These are phyloP conservation scores for Phrynocephalus versicolor DNA, from an alignment of 2,113 vertebrate genomes.

Conservation along the genomic window DNA sequence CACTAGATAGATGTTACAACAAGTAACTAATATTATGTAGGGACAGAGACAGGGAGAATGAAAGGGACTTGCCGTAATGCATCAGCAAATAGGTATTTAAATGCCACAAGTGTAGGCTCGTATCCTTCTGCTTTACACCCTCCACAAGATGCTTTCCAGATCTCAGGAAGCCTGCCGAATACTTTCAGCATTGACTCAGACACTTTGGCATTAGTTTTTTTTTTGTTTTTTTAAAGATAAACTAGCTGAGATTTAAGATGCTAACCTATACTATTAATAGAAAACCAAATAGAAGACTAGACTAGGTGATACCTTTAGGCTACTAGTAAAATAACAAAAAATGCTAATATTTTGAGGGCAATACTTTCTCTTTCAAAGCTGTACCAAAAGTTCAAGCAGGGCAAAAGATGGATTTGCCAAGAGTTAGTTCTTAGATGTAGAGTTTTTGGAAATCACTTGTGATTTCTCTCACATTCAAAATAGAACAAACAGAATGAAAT, in stretches of 20 bases:
- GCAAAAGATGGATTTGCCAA: no score
- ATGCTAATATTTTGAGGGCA: no score
- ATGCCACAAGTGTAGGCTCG: background rate
- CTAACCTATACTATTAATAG: background rate
- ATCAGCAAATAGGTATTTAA: background rate
- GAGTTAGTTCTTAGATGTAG: no score
- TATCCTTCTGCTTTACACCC: background rate
- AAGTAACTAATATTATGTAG: background rate
- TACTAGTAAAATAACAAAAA: no score
- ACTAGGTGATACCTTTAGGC: no score
- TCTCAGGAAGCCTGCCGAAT: background rate
- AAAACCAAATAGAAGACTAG: no score
- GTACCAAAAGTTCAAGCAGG: no score
- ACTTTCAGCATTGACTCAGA: background rate
- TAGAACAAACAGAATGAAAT: no score
- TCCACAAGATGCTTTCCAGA: background rate
- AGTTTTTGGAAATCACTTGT: no score
- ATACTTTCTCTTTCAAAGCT: no score
- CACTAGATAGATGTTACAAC: background rate
- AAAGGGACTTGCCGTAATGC: background rate
- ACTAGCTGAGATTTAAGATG: background rate
- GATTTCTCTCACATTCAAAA: no score
- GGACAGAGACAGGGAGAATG: constrained; percentile 18
- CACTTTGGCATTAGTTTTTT: background rate
- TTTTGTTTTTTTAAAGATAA: background rate